Evolutionary conservation across 2,113 vertebrate species (phyloP), one percentile per base, ranked within the genome.

Genomic region (Colius striatus): DNA sequence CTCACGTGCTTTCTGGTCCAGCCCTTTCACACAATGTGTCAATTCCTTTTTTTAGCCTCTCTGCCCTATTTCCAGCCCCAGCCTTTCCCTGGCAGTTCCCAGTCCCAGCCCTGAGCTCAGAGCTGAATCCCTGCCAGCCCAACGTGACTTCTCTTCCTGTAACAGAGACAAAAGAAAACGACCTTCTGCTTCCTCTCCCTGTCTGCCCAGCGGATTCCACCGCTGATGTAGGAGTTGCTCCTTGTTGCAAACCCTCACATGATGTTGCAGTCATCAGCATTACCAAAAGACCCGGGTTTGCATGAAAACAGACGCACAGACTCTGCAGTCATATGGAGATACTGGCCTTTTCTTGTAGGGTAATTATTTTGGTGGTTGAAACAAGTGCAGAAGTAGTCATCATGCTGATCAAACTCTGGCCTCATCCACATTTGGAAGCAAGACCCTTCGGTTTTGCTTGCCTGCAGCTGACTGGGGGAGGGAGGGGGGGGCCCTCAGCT

Each of bases 161-260:
- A 78, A 89, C n/a, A 20, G 36, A 26, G 58, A 90, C 90, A 67
- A 82, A 82, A 70, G 41, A 17, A 54, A 65, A 84, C 41, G 77
- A 17, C 50, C 13, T 72, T 60, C 26, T 3, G 79, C 32, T 45
- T 55, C 67, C 95, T 76, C 43, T 66, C 62, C 67, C 61, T 2
- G 25, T 22, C 72, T n/a, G 54, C 86, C 91, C 53, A 3, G 53
- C 61, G 12, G 83, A 86, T 84, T 68, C 82, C 76, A 74, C 57
- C 5, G 11, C 79, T 15, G 5, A 13, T 26, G 61, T 48, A 65
- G 63, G 94, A 87, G 74, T 77, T n/a, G 92, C 88, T 54, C 30
- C 74, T 50, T 4, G 76, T 96, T 90, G 94, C 94, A 62, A 72
- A 84, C 8, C 18, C 96, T 97, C 98, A 97, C 97, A 96, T 98